A percentile compares a stretch with the other conserved stretches of the same genome.
These are phyloP conservation scores for Watsonalla binaria DNA, from an alignment of 2,888 invertebrate species.

Conservation along the genomic window DNA sequence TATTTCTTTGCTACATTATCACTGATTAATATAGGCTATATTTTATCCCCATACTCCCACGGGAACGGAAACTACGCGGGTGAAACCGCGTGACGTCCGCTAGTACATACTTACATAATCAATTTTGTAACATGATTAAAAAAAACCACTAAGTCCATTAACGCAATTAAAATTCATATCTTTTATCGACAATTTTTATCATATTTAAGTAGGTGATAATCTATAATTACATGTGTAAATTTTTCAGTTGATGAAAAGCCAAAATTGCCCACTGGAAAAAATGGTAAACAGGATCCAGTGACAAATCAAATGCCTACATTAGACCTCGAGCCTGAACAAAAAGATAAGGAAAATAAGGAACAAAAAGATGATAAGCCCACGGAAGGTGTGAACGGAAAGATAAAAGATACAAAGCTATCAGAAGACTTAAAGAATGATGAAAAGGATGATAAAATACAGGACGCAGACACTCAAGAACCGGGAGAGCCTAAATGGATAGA, in stretches of 20 bases:
- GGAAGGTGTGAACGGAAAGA: constrained; percentile 46
- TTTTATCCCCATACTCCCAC: too few species aligned
- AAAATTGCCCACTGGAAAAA: constrained; percentile 51
- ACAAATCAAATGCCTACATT: constrained; percentile 56
- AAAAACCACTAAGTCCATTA: too few species aligned
- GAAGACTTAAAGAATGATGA: constrained; percentile 18
- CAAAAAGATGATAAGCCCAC: constrained; percentile 31
- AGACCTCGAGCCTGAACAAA: constrained; percentile 57
- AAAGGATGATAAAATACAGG: constrained; percentile 28
- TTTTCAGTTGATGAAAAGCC: constrained; percentile 59
- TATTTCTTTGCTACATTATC: too few species aligned
- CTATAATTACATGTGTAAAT: background rate
- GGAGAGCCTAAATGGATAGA: constrained; percentile 57
- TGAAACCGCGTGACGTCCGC: too few species aligned
- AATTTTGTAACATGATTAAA: too few species aligned
- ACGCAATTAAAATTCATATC: too few species aligned
- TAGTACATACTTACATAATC: too few species aligned
- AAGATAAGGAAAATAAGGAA: constrained; percentile 38
- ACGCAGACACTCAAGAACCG: constrained; percentile 27
- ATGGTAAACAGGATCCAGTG: constrained; percentile 46
- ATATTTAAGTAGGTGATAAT: too few species aligned
- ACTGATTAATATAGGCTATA: too few species aligned
- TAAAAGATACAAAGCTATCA: constrained; percentile 28
- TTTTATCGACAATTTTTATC: too few species aligned
- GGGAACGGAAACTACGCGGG: too few species aligned